Percentiles rank a stretch among this genome's conserved stretches.
Evolutionary conservation across 2,113 vertebrate species (phyloP).

Genomic region (Alectura lathami): DNA sequence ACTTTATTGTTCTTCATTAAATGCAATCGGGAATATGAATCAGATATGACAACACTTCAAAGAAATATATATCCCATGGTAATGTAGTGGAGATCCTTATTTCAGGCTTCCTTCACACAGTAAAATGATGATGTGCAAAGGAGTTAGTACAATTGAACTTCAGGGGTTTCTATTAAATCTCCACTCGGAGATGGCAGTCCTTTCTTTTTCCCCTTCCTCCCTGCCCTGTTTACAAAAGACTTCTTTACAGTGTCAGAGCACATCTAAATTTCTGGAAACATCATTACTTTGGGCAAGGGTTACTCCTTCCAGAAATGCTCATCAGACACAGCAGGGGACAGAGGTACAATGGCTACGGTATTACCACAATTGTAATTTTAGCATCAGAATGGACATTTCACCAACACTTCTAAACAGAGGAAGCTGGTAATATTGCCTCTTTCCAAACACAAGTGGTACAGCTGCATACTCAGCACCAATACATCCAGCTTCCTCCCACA

Average conservation of each 20-base stretch:
- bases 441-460: slow-evolving; percentile 10
- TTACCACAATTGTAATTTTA: neutral
- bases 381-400: slow-evolving; percentile 7
- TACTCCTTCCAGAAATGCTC: slow-evolving; percentile 41
- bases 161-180: slow-evolving; percentile 27
- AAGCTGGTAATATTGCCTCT: neutral
- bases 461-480: neutral
- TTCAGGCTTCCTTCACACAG: slow-evolving; percentile 59
- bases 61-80: slow-evolving; percentile 65
- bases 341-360: neutral
- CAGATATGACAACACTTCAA: slow-evolving; percentile 65
- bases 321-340: neutral
- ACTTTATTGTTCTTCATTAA: slow-evolving; percentile 60
- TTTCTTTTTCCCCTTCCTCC: slow-evolving; percentile 24
- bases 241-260: slow-evolving; percentile 42
- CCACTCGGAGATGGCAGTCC: neutral
- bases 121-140: slow-evolving; percentile 47
- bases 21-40: slow-evolving; percentile 41
- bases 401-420: neutral
- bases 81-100: slow-evolving; percentile 64
- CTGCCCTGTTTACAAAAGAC: slow-evolving; percentile 68
- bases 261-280: slow-evolving; percentile 66
- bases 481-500: slow-evolving; percentile 39
- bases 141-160: slow-evolving; percentile 45
- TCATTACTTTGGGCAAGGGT: neutral